These are phyloP conservation scores for Aptenodytes forsteri DNA, from an alignment of 2,113 vertebrate species.

Conservation along the genomic window DNA sequence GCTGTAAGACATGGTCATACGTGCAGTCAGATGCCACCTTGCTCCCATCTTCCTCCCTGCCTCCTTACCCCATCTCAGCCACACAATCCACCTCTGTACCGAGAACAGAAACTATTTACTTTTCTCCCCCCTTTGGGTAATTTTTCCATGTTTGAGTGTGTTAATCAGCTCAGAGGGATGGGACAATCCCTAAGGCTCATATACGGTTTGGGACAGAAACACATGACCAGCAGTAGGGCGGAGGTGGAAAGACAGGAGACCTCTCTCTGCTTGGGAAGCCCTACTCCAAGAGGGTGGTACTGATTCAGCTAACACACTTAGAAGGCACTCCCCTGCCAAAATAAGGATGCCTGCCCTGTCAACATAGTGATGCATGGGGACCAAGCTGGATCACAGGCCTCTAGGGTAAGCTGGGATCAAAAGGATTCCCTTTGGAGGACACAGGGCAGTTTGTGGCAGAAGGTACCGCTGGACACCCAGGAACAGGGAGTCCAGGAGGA, in stretches of 20 bases:
- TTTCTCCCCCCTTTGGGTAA: accelerated
- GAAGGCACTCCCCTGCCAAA: neutral
- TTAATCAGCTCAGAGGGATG: neutral
- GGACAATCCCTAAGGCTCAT: neutral
- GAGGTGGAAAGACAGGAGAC: neutral
- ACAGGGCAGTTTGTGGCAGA: neutral
- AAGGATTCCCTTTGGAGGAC: neutral
- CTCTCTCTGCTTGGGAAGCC: neutral
- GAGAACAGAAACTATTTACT: neutral
- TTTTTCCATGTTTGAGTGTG: neutral
- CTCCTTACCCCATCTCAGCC: neutral
- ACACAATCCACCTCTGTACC: neutral
- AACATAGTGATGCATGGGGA: neutral
- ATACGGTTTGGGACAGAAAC: neutral
- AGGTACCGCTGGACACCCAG: neutral
- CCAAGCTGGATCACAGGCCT: neutral
- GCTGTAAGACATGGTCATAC: neutral
- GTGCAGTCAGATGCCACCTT: neutral
- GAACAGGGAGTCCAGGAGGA: neutral
- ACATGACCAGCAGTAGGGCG: neutral
- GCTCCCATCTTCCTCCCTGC: neutral
- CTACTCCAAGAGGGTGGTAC: neutral
- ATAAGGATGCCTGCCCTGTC: neutral
- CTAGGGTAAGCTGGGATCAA: neutral
- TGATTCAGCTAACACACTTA: neutral